These are phyloP conservation scores for Arctocebus calabarensis DNA, from an alignment of 2,797 vertebrate genomes.

Conservation along the genomic window DNA sequence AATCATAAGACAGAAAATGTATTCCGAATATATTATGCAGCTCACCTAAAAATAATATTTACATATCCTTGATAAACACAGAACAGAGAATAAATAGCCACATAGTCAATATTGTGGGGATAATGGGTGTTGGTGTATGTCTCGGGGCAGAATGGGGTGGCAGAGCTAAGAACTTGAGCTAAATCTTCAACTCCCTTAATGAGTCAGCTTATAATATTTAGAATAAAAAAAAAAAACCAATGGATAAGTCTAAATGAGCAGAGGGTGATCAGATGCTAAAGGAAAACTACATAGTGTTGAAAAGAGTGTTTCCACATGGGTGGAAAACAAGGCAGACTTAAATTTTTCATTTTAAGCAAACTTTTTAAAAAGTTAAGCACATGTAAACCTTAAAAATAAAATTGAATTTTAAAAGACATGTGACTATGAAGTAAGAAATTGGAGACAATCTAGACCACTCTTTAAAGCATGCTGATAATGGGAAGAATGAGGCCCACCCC, in stretches of 20 bases:
- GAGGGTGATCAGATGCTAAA: neutral
- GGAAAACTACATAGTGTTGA: neutral
- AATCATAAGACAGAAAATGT: neutral
- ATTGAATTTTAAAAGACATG: neutral
- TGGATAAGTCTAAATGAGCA: neutral
- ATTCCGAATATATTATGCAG: neutral
- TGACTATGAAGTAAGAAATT: neutral
- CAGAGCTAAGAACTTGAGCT: neutral
- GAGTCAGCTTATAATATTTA: neutral
- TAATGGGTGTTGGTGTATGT: neutral
- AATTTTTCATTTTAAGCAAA: neutral
- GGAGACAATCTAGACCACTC: neutral
- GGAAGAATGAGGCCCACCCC: neutral
- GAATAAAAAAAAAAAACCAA: neutral
- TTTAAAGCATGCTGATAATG: neutral
- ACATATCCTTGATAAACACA: neutral
- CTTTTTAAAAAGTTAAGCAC: neutral
- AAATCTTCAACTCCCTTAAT: neutral
- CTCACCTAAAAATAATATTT: neutral
- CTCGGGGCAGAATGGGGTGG: neutral
- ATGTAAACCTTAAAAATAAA: neutral
- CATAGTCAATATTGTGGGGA: neutral
- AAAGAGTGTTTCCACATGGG: neutral
- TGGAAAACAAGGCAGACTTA: neutral
- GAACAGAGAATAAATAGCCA: neutral